Evolutionary conservation across 2,888 invertebrate genomes (phyloP).

Genomic region (Clitarchus hookeri): DNA sequence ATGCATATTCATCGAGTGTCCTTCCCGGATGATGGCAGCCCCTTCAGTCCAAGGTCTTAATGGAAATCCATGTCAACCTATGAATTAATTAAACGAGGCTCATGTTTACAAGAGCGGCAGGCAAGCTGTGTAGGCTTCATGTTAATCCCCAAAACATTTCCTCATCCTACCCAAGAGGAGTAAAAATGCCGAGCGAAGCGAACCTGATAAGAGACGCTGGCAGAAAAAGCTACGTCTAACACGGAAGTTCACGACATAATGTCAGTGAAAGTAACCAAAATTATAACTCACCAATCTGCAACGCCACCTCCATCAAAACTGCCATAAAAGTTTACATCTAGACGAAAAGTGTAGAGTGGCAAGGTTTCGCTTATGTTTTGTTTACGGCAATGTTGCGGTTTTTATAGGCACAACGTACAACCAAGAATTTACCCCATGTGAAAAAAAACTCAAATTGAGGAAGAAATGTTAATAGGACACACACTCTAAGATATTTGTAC

Average conservation of each 20-base stretch:
- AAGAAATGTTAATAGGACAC: no score
- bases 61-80: neutral
- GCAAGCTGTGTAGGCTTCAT: neutral
- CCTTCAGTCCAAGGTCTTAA: neutral
- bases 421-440: no score
- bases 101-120: neutral
- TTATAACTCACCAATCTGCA: no score
- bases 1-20: constrained; percentile 7
- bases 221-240: neutral
- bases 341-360: no score
- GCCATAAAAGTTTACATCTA: no score
- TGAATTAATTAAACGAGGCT: neutral
- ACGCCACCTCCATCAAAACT: no score
- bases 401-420: no score
- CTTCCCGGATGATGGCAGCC: neutral
- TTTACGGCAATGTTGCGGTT: no score
- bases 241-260: neutral
- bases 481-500: no score
- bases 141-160: neutral
- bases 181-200: neutral
- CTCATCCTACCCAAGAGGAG: neutral
- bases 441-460: no score
- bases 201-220: neutral
- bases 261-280: no score
- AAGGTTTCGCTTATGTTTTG: no score